Evolutionary conservation across 2,888 invertebrate genomes (phyloP).

Genomic region (Patella caerulea): DNA sequence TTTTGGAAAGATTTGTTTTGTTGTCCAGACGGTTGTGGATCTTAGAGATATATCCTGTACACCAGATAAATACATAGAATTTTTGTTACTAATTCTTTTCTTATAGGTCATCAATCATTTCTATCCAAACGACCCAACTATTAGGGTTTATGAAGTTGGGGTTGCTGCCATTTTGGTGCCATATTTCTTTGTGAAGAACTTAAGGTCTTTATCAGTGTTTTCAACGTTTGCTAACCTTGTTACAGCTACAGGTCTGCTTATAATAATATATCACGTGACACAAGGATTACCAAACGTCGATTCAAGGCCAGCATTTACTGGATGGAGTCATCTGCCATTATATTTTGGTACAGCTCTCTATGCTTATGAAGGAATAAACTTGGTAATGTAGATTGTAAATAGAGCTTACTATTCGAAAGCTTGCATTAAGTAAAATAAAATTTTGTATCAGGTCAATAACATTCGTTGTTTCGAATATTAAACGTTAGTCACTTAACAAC

Average conservation of each 20-base stretch:
- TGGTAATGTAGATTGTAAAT: constrained; percentile 67
- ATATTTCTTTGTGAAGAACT: constrained; percentile 75
- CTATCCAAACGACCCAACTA: constrained; percentile 64
- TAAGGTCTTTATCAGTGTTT: constrained; percentile 85
- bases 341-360: constrained; percentile 96
- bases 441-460: too few species aligned
- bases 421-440: too few species aligned
- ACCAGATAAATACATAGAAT: too few species aligned
- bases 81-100: background rate
- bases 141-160: constrained; percentile 77
- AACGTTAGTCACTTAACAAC: too few species aligned
- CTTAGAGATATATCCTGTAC: too few species aligned
- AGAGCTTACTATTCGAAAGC: background rate
- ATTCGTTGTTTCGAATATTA: too few species aligned
- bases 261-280: constrained; percentile 88
- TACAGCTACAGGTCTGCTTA: constrained; percentile 83
- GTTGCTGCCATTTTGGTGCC: constrained; percentile 62
- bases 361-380: constrained; percentile 91
- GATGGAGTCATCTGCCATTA: constrained; percentile 76
- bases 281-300: constrained; percentile 82
- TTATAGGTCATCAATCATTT: constrained; percentile 44
- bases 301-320: constrained; percentile 44
- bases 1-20: too few species aligned
- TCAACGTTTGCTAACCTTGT: constrained; percentile 88
- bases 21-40: too few species aligned